These are phyloP conservation scores for Rhagonycha lutea DNA, from an alignment of 2,888 invertebrate genomes.

Conservation along the genomic window DNA sequence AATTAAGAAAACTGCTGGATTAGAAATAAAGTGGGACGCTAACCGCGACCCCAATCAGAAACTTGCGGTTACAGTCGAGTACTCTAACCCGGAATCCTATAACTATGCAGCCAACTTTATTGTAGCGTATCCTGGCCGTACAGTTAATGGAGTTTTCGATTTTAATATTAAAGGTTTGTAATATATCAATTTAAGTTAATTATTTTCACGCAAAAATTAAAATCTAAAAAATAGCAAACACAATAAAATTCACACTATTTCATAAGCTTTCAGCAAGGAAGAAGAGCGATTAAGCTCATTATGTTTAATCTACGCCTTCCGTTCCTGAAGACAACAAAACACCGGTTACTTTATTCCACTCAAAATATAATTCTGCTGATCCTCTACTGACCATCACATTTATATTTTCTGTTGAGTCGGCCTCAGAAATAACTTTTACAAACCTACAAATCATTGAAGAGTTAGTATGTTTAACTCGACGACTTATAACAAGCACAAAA, in stretches of 20 bases:
- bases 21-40: constrained; percentile 84
- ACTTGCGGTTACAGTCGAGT: constrained; percentile 64
- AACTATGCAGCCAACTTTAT: constrained; percentile 68
- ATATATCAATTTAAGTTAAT: background rate
- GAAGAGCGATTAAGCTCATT: too few species aligned
- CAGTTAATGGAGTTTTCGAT: constrained; percentile 70
- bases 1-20: constrained; percentile 66
- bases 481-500: too few species aligned
- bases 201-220: background rate
- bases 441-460: too few species aligned
- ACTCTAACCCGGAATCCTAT: constrained; percentile 63
- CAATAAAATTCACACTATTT: background rate
- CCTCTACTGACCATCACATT: too few species aligned
- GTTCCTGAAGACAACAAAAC: too few species aligned
- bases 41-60: constrained; percentile 81
- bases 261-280: too few species aligned
- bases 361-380: too few species aligned
- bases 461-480: too few species aligned
- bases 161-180: constrained; percentile 59
- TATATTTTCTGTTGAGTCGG: too few species aligned
- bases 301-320: too few species aligned
- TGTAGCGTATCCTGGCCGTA: constrained; percentile 76
- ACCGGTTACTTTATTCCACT: too few species aligned
- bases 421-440: too few species aligned
- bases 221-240: background rate